Base-by-base conservation (phyloP, 2,888 invertebrate genomes). In the Caenorhabditis parvicauda region DNA sequence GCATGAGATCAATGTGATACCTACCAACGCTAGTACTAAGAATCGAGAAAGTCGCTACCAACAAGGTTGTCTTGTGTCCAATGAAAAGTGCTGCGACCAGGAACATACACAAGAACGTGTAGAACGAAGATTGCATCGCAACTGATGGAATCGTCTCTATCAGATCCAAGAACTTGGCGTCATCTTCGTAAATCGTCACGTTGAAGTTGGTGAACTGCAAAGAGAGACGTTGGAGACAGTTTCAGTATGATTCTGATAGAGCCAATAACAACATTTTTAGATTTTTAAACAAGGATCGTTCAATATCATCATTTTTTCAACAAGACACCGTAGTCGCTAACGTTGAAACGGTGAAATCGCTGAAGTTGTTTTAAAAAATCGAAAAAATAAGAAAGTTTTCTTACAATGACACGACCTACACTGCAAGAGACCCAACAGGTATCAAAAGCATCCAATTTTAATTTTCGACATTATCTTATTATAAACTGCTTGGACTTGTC, bases 61-160 rank as follows among this genome's bases (percentile, higher is more conserved):
- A 59, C 17, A 79, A 66, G 12, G 76, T 72, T n/a, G 74, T 67
- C 0, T 76, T 76, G 48, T 80, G 68, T 3, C 72, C 61, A 27
- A 79, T 79, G 64, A 79, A 79, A 19, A 79, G 58, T 9, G 70
- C 55, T 12, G 79, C 74, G 0, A 79, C 77, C 22, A 73, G 38
- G 56, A 78, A 74, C 79, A 79, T 79, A 22, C 72, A 75, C 6
- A 72, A 45, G 39, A 79, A 64, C 1, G 79, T 79, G 67, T 70
- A 76, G n/a, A 75, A 43, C 12, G 76, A 69, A 14, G 77, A 74
- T 53, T 77, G 74, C 12, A 60, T 50, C 1, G 77, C 74, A 14
- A 72, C 72, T n/a, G 77, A 74, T 2, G 72, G 57, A 66, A 70
- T 67, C 3, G 70, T 68, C 24, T 63, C 66, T 27, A 79, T 79